phyloP scores from a whole-genome alignment of 2,888 invertebrate genomes.

The Argyresthia goedartella region DNA sequence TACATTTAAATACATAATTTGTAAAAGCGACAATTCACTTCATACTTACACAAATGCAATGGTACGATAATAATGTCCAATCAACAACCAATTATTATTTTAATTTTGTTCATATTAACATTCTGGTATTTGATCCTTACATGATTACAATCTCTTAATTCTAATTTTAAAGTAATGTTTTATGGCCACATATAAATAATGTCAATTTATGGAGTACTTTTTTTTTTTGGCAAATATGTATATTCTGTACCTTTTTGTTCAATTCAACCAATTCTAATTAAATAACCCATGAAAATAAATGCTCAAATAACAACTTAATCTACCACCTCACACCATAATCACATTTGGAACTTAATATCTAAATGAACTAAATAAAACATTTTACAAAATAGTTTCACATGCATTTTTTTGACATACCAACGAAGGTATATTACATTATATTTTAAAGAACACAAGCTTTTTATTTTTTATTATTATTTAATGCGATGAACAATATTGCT shows the following conservation, averaged over 20 bases:
- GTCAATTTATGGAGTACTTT: not conserved
- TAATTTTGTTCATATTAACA: not conserved
- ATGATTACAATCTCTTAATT: conserved; percentile 3
- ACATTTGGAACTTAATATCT: not conserved
- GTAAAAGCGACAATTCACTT: conserved; percentile 43
- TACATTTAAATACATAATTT: conserved; percentile 56
- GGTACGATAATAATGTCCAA: conserved; percentile 18
- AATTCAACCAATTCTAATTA: not conserved
- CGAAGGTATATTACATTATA: conserved; percentile 12
- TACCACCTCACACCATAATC: not conserved
- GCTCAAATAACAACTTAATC: not conserved
- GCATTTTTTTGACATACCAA: not conserved
- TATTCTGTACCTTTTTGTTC: no score
- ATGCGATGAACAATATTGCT: conserved; percentile 26
- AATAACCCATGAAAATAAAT: not conserved
- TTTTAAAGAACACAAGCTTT: conserved; percentile 31
- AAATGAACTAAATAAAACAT: not conserved
- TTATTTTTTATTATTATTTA: conserved; percentile 19
- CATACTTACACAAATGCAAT: conserved; percentile 36
- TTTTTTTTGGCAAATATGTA: no score
- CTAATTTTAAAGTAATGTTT: not conserved
- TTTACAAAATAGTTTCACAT: conserved; percentile 9
- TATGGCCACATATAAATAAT: not conserved
- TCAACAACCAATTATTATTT: conserved; percentile 13
- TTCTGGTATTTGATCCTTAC: conserved; percentile 6